These are phyloP conservation scores for Falcunculus frontatus DNA, from an alignment of 2,113 vertebrate genomes.

Conservation along the genomic window DNA sequence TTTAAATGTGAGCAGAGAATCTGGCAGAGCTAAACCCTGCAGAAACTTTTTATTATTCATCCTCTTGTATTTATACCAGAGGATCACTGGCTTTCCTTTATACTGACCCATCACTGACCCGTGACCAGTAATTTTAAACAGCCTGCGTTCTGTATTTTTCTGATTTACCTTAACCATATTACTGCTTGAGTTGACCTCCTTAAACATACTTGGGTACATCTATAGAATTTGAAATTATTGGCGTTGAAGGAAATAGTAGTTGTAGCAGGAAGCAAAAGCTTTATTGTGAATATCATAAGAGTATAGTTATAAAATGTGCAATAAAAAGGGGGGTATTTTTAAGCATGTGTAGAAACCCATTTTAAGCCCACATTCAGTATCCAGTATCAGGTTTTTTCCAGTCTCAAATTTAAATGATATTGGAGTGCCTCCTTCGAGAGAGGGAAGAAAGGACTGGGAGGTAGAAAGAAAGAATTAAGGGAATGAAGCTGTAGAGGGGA, in stretches of 20 bases:
- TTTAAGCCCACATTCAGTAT: background rate
- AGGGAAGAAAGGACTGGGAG: background rate
- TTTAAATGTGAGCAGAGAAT: background rate
- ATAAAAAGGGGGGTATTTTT: background rate
- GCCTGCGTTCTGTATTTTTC: background rate
- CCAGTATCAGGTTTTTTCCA: background rate
- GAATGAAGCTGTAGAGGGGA: background rate
- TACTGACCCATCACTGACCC: background rate
- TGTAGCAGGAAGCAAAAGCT: background rate
- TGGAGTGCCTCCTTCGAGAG: background rate
- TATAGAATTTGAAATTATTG: background rate
- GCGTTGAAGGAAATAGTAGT: background rate
- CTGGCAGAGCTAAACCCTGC: background rate
- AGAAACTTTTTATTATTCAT: background rate
- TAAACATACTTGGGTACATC: background rate
- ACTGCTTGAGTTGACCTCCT: background rate
- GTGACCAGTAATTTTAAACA: background rate
- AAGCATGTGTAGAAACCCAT: fast-evolving
- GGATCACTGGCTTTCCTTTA: background rate
- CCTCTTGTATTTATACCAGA: background rate
- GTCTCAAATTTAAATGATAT: background rate
- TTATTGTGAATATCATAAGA: background rate
- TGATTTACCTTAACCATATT: background rate
- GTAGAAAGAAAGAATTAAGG: background rate
- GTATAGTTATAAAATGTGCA: background rate